A percentile compares a stretch with the other conserved stretches of the same genome.
phyloP scores from a whole-genome alignment of 2,113 vertebrate species.

The Lamprotornis superbus region DNA sequence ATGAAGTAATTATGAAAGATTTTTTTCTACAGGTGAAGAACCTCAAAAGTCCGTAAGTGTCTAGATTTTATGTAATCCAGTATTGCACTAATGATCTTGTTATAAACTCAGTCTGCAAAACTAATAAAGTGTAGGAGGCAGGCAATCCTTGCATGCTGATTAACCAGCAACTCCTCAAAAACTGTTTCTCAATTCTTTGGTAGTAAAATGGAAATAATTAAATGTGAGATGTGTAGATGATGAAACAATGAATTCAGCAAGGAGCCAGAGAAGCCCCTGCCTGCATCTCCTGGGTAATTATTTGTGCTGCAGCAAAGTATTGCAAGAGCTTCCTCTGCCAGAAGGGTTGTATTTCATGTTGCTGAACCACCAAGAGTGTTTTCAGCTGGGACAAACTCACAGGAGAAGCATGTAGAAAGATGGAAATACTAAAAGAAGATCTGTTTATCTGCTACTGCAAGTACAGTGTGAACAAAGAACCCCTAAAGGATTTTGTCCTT shows the following conservation, averaged over 20 bases:
- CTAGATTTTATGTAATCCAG: background rate
- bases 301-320: background rate
- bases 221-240: background rate
- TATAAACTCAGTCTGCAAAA: constrained; percentile 19
- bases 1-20: background rate
- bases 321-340: background rate
- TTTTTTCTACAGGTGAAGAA: background rate
- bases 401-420: background rate
- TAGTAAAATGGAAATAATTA: constrained; percentile 27
- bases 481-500: background rate
- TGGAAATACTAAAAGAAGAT: background rate
- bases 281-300: background rate
- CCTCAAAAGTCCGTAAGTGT: background rate
- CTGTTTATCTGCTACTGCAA: background rate
- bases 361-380: background rate
- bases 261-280: background rate
- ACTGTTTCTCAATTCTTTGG: background rate
- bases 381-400: background rate
- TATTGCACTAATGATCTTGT: background rate
- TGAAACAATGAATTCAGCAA: constrained; percentile 1
- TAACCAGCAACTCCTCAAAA: background rate
- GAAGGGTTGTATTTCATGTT: background rate
- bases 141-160: background rate
- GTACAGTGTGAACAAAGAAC: background rate
- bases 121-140: background rate